A percentile compares a stretch with the other conserved stretches of the same genome.
These are phyloP conservation scores for Steinernema feltiae DNA, from an alignment of 1,140 invertebrate genomes.

Conservation along the genomic window DNA sequence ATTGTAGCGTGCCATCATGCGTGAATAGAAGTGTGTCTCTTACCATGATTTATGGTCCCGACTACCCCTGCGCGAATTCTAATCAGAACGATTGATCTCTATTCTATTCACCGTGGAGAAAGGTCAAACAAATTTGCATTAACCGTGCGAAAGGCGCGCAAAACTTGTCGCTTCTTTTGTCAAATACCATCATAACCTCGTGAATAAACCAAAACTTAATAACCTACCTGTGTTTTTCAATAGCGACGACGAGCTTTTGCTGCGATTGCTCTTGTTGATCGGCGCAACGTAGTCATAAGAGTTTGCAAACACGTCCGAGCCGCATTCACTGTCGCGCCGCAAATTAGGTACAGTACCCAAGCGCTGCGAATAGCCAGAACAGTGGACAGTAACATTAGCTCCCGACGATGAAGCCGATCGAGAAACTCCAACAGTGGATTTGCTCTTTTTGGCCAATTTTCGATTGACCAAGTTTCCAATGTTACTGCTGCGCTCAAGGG, in stretches of 20 bases:
- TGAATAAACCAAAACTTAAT: background rate
- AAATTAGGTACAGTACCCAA: background rate
- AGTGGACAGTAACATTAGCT: background rate
- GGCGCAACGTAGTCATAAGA: background rate
- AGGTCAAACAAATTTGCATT: background rate
- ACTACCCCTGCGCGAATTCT: background rate
- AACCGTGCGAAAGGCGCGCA: too few species aligned
- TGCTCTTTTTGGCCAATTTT: constrained; percentile 6
- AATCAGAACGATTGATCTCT: background rate
- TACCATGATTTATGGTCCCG: background rate
- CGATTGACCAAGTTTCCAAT: background rate
- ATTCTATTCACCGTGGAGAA: background rate
- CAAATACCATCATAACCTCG: too few species aligned
- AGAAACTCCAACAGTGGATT: background rate
- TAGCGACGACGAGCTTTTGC: background rate
- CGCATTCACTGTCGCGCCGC: background rate
- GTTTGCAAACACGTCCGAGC: background rate
- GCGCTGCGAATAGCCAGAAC: constrained; percentile 1
- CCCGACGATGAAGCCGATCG: background rate
- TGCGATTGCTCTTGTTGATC: background rate
- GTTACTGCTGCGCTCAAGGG: background rate
- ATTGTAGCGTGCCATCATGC: constrained; percentile 1
- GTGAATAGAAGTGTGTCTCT: background rate
- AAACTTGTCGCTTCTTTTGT: too few species aligned
- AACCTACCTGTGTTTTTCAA: background rate